A percentile compares a stretch with the other conserved stretches of the same genome.
phyloP scores from a whole-genome alignment of 2,888 invertebrate genomes.

The Apotomis capreana region DNA sequence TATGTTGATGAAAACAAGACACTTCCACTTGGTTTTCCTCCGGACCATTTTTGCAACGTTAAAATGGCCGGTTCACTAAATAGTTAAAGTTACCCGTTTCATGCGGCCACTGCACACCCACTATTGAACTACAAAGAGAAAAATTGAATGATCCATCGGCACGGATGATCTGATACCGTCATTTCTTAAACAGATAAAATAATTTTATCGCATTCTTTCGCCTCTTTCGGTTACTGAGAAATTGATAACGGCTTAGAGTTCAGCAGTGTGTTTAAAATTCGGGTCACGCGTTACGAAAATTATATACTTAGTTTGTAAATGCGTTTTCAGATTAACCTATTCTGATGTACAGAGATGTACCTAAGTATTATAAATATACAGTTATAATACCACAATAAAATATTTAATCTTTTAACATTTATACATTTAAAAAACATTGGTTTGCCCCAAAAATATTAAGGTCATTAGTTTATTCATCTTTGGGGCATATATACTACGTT shows the following conservation, averaged over 20 bases:
- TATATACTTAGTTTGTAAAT: neutral
- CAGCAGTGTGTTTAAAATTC: neutral
- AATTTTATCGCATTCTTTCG: conserved; percentile 30
- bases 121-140: conserved; percentile 51
- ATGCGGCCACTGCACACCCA: conserved; percentile 53
- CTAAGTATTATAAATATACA: too few species aligned
- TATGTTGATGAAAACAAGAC: conserved; percentile 52
- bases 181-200: conserved; percentile 37
- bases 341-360: too few species aligned
- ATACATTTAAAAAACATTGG: too few species aligned
- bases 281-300: neutral
- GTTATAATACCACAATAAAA: too few species aligned
- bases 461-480: too few species aligned
- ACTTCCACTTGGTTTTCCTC: conserved; percentile 62
- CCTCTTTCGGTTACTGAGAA: conserved; percentile 32
- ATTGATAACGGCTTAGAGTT: conserved; percentile 30
- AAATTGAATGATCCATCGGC: conserved; percentile 43
- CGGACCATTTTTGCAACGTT: conserved; percentile 60
- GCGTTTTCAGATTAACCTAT: neutral
- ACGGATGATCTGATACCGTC: conserved; percentile 62
- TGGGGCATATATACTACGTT: too few species aligned
- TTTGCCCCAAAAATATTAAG: too few species aligned
- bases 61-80: conserved; percentile 51
- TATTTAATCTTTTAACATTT: too few species aligned
- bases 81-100: conserved; percentile 50